phyloP scores from a whole-genome alignment of 2,113 vertebrate species.

The Formicarius rufipectus region DNA sequence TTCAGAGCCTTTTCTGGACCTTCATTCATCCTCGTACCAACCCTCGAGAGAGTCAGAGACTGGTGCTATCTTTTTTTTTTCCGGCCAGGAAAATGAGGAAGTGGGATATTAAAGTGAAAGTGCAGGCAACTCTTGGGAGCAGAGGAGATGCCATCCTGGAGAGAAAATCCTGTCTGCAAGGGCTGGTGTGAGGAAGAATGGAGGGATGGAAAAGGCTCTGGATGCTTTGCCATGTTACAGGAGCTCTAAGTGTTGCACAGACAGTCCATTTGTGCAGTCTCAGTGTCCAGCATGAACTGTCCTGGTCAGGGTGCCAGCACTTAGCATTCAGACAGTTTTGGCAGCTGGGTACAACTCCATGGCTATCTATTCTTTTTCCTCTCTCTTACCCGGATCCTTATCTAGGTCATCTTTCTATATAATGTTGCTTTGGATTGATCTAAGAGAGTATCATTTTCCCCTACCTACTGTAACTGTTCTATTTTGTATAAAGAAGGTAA shows the following conservation, averaged over 20 bases:
- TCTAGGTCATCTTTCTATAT: neutral
- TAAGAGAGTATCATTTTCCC: too few relatives aligned
- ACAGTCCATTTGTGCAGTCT: neutral
- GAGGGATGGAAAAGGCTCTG: neutral
- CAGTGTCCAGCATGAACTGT: neutral
- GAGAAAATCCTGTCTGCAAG: neutral
- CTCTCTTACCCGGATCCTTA: neutral
- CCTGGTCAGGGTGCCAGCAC: neutral
- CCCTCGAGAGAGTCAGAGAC: neutral
- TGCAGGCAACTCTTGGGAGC: accelerated
- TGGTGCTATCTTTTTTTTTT: neutral
- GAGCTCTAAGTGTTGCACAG: neutral
- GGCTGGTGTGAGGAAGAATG: neutral
- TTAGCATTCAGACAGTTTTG: neutral
- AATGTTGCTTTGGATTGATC: too few relatives aligned
- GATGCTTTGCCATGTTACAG: neutral
- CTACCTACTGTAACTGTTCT: too few relatives aligned
- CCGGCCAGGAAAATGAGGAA: neutral
- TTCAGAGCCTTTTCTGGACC: neutral
- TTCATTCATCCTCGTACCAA: neutral
- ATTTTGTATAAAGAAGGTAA: too few relatives aligned
- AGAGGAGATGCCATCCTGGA: neutral
- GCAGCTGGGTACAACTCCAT: neutral
- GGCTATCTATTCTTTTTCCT: neutral
- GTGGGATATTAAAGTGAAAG: neutral